Base-by-base conservation (phyloP, 2,888 invertebrate species). In the Petrolisthes cinctipes region DNA sequence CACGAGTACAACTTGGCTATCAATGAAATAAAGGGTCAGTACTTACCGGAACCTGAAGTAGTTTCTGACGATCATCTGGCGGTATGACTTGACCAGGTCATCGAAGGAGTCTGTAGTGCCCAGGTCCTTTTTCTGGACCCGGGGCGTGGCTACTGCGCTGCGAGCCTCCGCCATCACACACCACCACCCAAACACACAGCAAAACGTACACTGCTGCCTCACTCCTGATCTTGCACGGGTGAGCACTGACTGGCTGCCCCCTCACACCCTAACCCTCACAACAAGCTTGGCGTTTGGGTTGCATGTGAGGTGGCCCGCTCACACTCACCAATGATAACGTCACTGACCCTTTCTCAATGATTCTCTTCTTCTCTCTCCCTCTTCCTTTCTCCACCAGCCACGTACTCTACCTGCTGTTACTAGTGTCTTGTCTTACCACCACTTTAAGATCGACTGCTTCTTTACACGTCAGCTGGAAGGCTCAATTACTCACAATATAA, bases 81-180 rank as follows among this genome's bases (percentile, higher is more conserved):
- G 83, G 37, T 89, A 90, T 14, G 86, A 90, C 17, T 86, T 84
- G 11, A 89, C 51, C 23, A 90, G 82, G 54, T 90, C 90, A 14
- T 87, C 88, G 76, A 89, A 89, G 66, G 90, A 90, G 37, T 86
- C 82, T 4, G 90, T 89, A 37, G 90, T 89, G 20, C 90, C 90
- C 73, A 89, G 85, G 73, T 90, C 90, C 83, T 90, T 87, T 56
- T 84, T 89, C 73, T 87, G 87, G 11, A 90, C 90, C 68, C 89
- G 68, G 23, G 90, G 90, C 37, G 89, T 86, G 71, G 90, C 90
- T 37, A 90, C 90, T 23, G 90, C 90, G 51, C 89, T 90, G 23
- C 90, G 85, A 83, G 90, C 90, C 75, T 90, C 90, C 57, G 90
- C 89, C 90, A 90, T 90, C 51, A 66, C 57, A n/a, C 20, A 71